Conservation (phyloP, 2,113 vertebrate genomes). For the Onychostruthus taczanowskii region DNA sequence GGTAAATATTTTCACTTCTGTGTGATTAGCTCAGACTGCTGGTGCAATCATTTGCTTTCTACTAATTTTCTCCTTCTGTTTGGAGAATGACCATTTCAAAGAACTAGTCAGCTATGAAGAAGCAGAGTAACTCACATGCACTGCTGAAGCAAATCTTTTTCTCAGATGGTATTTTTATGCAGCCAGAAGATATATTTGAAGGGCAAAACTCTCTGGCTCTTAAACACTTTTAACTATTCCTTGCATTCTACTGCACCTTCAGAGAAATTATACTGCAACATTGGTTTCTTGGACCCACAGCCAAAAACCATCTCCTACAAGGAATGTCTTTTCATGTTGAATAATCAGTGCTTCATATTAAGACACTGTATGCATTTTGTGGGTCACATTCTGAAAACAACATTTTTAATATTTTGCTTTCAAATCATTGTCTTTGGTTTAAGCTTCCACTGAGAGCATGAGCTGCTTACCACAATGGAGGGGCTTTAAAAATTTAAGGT, state of each 20-base stretch:
- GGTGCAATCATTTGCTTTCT: not conserved
- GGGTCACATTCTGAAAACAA: not conserved
- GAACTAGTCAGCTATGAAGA: not conserved
- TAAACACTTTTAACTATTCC: not conserved
- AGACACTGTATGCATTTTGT: not conserved
- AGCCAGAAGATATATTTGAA: conserved; percentile 27
- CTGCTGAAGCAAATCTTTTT: not conserved
- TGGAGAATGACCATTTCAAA: conserved; percentile 11
- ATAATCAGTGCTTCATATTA: not conserved
- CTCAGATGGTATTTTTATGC: conserved; percentile 22
- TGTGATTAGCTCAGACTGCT: not conserved
- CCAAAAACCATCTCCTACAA: not conserved
- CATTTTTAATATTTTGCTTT: not conserved
- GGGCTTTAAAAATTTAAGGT: not conserved
- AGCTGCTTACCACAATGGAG: not conserved
- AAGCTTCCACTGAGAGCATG: not conserved
- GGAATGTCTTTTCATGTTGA: not conserved
- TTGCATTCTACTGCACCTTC: not conserved
- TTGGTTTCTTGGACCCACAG: not conserved
- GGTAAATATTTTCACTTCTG: conserved; percentile 2
- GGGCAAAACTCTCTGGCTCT: not conserved
- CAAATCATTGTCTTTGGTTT: not conserved
- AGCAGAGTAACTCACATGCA: not conserved
- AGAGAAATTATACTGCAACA: conserved; percentile 8
- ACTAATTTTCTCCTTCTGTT: not conserved